Base-by-base conservation (phyloP, 2,888 invertebrate species). In the Acholoe squamosa region DNA sequence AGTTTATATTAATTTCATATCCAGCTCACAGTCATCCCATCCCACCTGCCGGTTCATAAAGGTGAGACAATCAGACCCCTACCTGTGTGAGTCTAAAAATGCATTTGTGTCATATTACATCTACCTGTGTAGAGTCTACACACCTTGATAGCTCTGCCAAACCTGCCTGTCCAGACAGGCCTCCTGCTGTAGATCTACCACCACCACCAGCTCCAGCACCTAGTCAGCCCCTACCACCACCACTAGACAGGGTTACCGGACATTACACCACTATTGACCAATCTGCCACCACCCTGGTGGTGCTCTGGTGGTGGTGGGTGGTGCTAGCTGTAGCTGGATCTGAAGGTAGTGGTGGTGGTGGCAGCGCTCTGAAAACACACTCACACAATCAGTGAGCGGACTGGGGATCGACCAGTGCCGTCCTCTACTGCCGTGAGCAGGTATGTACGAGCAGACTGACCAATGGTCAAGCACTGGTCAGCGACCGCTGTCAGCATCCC, bases 111-210 rank as follows among this genome's bases (percentile, higher is more conserved):
- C 5, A 43, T 43, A 43, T 43, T 43, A 43, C 43, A 43, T 43
- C 43, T 43, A 43, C 43, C 43, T 43, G 43, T 43, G 10, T 43
- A 43, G 43, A 43, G 5, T 43, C 43, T 43, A 43, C 43, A 10
- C 43, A 43, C 5, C 43, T n/a, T n/a, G n/a, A n/a, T n/a, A n/a
- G n/a, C n/a, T n/a, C n/a, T n/a, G n/a, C n/a, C n/a, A n/a, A n/a
- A n/a, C n/a, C n/a, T 43, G 28, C 71, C 71, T 71, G 71, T 28
- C 71, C 71, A 71, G 71, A 71, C 71, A 71, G 71, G 71, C 71
- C 31, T 28, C 67, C 67, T 10, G 67, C 14, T 10, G n/a, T 5
- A 10, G 7, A 3, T 7, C 67, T 14, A 25, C 67, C 67, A 25
- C 67, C 67, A 25, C 67, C 67, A 67, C 77, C 77, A 19, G 34